Evolutionary conservation across 2,113 vertebrate genomes (phyloP).

Genomic region (Callocephalon fimbriatum): DNA sequence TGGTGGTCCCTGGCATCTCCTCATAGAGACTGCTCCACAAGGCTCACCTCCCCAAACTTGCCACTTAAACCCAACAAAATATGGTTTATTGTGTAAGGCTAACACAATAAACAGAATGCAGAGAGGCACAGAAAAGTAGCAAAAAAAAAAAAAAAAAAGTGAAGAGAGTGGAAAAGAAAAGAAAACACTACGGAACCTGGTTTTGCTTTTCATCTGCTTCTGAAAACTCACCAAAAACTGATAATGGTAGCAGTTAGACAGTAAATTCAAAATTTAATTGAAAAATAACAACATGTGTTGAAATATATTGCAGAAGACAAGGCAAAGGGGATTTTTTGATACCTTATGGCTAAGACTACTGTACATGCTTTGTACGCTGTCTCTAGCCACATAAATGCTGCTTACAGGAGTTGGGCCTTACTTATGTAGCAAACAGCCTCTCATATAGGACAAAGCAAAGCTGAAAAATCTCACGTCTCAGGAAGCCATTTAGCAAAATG

Average conservation of each 20-base stretch:
- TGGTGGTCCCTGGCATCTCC: not conserved
- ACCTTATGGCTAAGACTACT: not conserved
- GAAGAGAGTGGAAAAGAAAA: not conserved
- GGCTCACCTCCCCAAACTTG: not conserved
- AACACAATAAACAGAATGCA: not conserved
- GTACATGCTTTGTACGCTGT: rapidly evolving
- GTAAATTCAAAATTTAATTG: not conserved
- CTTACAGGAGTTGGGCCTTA: not conserved
- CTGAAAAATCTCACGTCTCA: not conserved
- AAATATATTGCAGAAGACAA: not conserved
- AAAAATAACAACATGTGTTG: not conserved
- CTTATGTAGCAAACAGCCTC: not conserved
- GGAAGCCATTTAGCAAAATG: not conserved
- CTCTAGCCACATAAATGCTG: not conserved
- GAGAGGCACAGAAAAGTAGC: not conserved
- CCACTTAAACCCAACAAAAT: not conserved
- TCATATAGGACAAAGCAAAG: not conserved
- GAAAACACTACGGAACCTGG: not conserved
- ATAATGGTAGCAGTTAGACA: not conserved
- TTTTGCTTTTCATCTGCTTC: not conserved
- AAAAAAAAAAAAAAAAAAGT: not conserved
- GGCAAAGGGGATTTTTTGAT: not conserved
- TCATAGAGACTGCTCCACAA: not conserved
- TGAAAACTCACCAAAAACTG: not conserved
- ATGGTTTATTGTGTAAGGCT: not conserved